Percentiles rank a stretch among this genome's conserved stretches.
phyloP scores from a whole-genome alignment of 2,797 vertebrate genomes.

The Carcharodon carcharias region DNA sequence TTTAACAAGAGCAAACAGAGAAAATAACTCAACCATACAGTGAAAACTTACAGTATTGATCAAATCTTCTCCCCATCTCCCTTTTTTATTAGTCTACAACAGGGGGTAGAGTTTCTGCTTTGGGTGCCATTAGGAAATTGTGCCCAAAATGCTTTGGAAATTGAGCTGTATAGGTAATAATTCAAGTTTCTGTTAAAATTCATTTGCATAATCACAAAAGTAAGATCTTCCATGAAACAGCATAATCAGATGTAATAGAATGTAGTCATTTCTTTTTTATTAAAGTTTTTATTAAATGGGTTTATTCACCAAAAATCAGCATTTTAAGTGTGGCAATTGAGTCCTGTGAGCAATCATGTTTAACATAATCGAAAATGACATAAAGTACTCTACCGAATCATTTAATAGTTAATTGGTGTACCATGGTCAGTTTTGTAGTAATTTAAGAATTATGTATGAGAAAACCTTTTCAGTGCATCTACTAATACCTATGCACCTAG shows the following conservation, averaged over 20 bases:
- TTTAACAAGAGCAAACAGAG: neutral
- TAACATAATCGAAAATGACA: neutral
- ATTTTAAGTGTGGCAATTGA: neutral
- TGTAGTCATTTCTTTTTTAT: neutral
- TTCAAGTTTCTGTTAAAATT: neutral
- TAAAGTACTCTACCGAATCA: neutral
- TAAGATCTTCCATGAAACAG: neutral
- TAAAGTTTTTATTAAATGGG: neutral
- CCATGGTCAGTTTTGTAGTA: neutral
- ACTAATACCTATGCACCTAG: neutral
- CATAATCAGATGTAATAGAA: neutral
- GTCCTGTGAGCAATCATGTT: neutral
- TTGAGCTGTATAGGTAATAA: neutral
- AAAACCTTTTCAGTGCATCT: neutral
- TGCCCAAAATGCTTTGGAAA: neutral
- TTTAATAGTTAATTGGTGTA: neutral
- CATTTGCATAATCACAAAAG: neutral
- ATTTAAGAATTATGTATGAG: neutral
- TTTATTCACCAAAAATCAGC: neutral
- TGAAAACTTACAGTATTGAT: neutral
- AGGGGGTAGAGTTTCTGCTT: neutral
- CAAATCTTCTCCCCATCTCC: neutral
- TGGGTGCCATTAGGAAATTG: neutral
- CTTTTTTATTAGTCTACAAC: neutral
- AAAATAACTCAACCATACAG: neutral